Base-by-base conservation (phyloP, 2,888 invertebrate genomes). In the Iselma pallidipennis region DNA sequence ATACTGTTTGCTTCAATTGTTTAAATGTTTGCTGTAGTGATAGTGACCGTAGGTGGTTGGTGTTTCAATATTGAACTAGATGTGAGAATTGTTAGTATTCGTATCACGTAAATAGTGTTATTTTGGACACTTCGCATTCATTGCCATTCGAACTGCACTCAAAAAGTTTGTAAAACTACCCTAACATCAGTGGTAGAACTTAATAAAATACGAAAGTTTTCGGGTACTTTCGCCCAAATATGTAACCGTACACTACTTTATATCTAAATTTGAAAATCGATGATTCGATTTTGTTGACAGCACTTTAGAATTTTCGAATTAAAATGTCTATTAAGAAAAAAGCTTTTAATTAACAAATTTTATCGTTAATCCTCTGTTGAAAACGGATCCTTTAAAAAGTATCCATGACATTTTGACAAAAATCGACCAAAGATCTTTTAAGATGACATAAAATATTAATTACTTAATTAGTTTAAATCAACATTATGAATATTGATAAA, bases 71-170 rank as follows among this genome's bases (percentile, higher is more conserved):
- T 60, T 59, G 63, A 66, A 57, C 56, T 26, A 2, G 65, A 59
- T 49, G 59, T 57, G 37, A 56, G 54, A 60, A 64, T 60, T 62
- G 66, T 70, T 70, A 64, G 65, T 64, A 68, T 68, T 70, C 70
- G 42, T 57, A 57, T 55, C 66, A 63, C 66, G 67, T 61, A 56
- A 51, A 63, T 57, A 65, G 65, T 65, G 66, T 68, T 70, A 70
- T 70, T 68, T 68, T 59, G 67, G 66, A 67, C 67, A 70, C 69
- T 69, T 66, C 61, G 66, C 62, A 68, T 68, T 67, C 63, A 68
- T 65, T 68, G 65, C 64, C 66, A 63, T 67, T 67, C 62, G 59
- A 66, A 67, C 58, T 67, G 62, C 62, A 68, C 63, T 66, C 66
- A 63, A 67, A 69, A 69, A 67, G 57, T 67, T 69, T 63, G 62